Evolutionary conservation across 2,797 vertebrate genomes (phyloP).

Genomic region (Acrocephalus scirpaceus): DNA sequence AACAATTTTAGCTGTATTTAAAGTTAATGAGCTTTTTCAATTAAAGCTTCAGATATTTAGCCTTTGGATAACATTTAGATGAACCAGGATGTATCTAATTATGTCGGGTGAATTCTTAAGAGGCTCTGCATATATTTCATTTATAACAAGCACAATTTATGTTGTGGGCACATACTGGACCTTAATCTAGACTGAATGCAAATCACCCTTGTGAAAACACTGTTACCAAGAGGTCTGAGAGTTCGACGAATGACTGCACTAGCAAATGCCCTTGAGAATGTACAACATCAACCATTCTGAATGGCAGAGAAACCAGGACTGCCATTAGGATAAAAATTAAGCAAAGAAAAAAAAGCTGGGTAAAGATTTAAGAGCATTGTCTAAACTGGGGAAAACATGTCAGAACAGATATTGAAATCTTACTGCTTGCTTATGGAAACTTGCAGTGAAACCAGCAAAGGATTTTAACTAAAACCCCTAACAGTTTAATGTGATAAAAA

Average conservation of each 20-base stretch:
- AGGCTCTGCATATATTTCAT: conserved; percentile 47
- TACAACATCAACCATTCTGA: neutral
- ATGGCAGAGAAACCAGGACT: neutral
- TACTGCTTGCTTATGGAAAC: neutral
- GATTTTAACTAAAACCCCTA: neutral
- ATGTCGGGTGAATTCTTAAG: conserved; percentile 69
- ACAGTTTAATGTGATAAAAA: neutral
- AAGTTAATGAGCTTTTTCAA: conserved; percentile 79
- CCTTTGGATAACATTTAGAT: conserved; percentile 74
- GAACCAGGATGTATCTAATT: conserved; percentile 73
- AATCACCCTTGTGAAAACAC: conserved; percentile 53
- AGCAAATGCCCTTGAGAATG: conserved; percentile 12
- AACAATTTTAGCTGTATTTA: conserved; percentile 71
- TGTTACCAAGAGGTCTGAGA: neutral
- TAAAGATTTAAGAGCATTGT: neutral
- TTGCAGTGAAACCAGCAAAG: neutral
- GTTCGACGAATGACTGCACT: conserved; percentile 17
- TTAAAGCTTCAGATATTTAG: conserved; percentile 77
- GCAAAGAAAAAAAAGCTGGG: neutral
- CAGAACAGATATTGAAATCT: neutral
- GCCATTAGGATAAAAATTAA: neutral
- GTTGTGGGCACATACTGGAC: conserved; percentile 21
- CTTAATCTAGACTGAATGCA: conserved; percentile 32
- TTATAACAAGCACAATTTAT: conserved; percentile 61
- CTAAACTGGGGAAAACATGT: neutral